A percentile compares a stretch with the other conserved stretches of the same genome.
Conservation (phyloP, 2,888 invertebrate genomes). For the Agrypnus murinus region DNA sequence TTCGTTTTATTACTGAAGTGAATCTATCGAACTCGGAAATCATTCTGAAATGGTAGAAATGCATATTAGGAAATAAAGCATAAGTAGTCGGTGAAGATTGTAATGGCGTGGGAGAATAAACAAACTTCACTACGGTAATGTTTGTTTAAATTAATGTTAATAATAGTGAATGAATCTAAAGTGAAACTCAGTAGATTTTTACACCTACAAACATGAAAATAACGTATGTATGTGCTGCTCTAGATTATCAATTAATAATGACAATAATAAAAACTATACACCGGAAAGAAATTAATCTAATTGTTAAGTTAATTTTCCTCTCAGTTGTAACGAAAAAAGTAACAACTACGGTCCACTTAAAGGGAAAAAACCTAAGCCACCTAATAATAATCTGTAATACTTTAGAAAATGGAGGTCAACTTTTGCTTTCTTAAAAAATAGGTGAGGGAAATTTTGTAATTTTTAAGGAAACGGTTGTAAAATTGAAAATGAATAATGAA, state of each 20-base stretch:
- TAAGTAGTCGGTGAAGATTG: too few species aligned
- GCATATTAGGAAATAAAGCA: too few species aligned
- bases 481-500: slow-evolving; percentile 4
- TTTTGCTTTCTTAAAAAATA: slow-evolving; percentile 14
- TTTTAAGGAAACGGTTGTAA: background rate
- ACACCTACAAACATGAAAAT: slow-evolving; percentile 1
- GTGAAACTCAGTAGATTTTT: background rate
- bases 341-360: background rate
- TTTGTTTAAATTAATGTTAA: too few species aligned
- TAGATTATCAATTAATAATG: slow-evolving; percentile 4
- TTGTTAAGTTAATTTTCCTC: background rate
- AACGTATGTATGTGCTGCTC: background rate
- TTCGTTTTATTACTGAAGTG: too few species aligned
- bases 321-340: slow-evolving; percentile 7
- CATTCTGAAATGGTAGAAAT: too few species aligned
- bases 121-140: too few species aligned
- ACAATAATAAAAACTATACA: background rate
- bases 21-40: too few species aligned
- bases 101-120: too few species aligned
- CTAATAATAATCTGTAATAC: slow-evolving; percentile 1
- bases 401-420: slow-evolving; percentile 6
- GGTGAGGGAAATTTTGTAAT: slow-evolving; percentile 20
- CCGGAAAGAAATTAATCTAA: slow-evolving; percentile 5
- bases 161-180: too few species aligned
- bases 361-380: slow-evolving; percentile 3